A percentile compares a stretch with the other conserved stretches of the same genome.
Conservation (phyloP, 2,113 vertebrate species). For the Aleadryas rufinucha region DNA sequence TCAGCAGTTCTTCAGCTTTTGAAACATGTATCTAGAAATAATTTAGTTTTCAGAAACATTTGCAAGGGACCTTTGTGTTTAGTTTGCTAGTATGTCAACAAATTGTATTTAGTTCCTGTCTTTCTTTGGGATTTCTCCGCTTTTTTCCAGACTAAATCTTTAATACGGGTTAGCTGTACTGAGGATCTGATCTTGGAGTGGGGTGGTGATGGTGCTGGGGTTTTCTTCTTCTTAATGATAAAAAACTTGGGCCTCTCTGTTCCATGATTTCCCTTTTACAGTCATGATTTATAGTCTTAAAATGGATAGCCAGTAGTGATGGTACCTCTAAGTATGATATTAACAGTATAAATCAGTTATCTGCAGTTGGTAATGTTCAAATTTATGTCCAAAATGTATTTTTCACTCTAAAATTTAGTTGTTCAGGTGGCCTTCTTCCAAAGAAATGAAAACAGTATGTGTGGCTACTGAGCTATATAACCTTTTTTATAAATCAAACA, state of each 20-base stretch:
- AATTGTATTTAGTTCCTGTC: neutral
- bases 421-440: neutral
- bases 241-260: neutral
- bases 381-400: neutral
- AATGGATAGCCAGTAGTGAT: neutral
- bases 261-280: neutral
- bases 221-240: neutral
- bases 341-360: neutral
- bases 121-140: neutral
- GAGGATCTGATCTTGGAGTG: neutral
- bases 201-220: accelerated
- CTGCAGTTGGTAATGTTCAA: neutral
- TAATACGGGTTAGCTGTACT: neutral
- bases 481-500: neutral
- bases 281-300: neutral
- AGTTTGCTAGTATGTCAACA: neutral
- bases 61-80: neutral
- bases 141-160: neutral
- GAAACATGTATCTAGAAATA: neutral
- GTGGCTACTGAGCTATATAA: neutral
- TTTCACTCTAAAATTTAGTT: neutral
- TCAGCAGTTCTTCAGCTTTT: neutral
- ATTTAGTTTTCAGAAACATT: neutral
- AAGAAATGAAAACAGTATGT: neutral
- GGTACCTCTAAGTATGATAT: neutral